Conservation (phyloP, 1,140 invertebrate genomes). For the Eulimnadia texana region DNA sequence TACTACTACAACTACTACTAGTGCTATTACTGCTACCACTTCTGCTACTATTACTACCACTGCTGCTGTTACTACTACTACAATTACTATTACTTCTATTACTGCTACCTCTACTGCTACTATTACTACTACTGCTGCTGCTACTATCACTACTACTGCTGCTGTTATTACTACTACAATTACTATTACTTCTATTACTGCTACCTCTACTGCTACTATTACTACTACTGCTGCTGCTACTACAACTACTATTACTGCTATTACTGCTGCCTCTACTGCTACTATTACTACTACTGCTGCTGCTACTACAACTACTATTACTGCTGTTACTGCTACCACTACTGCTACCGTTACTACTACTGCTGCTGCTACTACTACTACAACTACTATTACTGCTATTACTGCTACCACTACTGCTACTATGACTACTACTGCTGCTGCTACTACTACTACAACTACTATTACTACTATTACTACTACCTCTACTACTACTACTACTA, state of each 20-base stretch:
- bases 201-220: background rate
- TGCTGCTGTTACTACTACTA: too few species aligned
- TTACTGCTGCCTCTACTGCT: background rate
- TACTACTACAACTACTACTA: too few species aligned
- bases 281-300: background rate
- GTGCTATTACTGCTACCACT: too few species aligned
- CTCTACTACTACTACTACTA: background rate
- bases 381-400: background rate
- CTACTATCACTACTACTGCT: background rate
- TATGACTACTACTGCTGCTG: background rate
- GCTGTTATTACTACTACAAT: background rate
- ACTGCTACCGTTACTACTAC: background rate
- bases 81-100: background rate
- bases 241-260: background rate
- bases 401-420: background rate
- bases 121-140: background rate
- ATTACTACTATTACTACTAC: background rate
- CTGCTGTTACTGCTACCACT: background rate
- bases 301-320: background rate
- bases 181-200: background rate
- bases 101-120: background rate
- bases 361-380: background rate
- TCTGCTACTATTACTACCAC: too few species aligned
- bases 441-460: background rate
- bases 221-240: background rate